Evolutionary conservation across 37 sponge, comb jelly and placozoan genomes (phyloP).

Genomic region (Beroe forskalii): DNA sequence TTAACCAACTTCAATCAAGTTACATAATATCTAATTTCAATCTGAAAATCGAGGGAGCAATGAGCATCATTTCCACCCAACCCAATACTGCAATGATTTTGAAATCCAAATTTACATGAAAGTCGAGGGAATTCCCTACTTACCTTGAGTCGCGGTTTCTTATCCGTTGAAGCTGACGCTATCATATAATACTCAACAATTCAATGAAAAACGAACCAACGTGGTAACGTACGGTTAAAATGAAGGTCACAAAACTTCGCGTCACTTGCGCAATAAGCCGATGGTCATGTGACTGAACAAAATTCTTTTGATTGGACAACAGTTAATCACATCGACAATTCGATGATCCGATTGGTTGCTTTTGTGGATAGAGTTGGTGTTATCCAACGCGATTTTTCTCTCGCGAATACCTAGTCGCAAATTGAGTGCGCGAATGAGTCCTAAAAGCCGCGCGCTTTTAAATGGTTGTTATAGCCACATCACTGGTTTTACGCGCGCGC

Average conservation of each 20-base stretch:
- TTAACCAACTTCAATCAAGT: too few relatives aligned
- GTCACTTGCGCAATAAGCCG: slow-evolving; percentile 10
- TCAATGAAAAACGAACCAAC: slow-evolving; percentile 7
- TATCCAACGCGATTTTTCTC: slow-evolving; percentile 33
- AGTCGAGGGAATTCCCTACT: too few relatives aligned
- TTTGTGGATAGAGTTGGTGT: neutral
- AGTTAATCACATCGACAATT: neutral
- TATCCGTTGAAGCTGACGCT: slow-evolving; percentile 3
- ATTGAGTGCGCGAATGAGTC: too few relatives aligned
- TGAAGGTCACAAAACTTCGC: neutral
- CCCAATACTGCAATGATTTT: too few relatives aligned
- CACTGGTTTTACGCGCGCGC: too few relatives aligned
- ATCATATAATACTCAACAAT: slow-evolving; percentile 16
- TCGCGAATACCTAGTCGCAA: too few relatives aligned
- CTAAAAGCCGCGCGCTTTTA: too few relatives aligned
- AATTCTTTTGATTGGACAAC: neutral
- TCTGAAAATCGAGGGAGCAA: too few relatives aligned
- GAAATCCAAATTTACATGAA: too few relatives aligned
- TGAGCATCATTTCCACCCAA: too few relatives aligned
- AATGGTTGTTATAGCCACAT: too few relatives aligned
- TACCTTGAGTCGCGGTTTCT: slow-evolving; percentile 24
- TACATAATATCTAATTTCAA: too few relatives aligned
- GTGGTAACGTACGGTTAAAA: slow-evolving; percentile 40
- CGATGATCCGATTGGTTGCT: neutral
- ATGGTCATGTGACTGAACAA: neutral